Evolutionary conservation across 2,113 vertebrate species (phyloP).

Genomic region (Columba livia): DNA sequence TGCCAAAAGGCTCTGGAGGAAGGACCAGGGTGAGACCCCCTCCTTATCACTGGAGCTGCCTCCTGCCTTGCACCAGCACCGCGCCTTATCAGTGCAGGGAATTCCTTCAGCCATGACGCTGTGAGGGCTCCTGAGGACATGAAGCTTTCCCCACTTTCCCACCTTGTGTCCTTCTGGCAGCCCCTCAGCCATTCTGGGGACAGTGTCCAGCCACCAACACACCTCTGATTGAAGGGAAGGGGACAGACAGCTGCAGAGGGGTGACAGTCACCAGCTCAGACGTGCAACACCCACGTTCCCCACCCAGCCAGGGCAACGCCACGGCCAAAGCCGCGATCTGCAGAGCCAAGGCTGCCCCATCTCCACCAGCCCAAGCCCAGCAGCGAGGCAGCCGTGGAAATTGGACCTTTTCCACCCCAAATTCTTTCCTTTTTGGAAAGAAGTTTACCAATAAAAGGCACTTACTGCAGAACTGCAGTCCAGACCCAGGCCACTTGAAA

Average conservation of each 20-base stretch:
- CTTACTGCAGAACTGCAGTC: neutral
- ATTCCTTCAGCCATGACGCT: neutral
- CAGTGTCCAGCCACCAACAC: neutral
- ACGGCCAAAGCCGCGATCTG: neutral
- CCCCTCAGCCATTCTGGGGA: neutral
- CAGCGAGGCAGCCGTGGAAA: conserved; percentile 26
- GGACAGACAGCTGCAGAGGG: neutral
- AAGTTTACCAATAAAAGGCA: conserved; percentile 39
- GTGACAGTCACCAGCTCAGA: fast-evolving
- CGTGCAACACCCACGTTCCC: fast-evolving
- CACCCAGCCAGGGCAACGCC: neutral
- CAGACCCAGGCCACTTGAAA: neutral
- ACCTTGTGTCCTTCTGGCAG: fast-evolving
- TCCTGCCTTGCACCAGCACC: neutral
- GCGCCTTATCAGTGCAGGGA: fast-evolving
- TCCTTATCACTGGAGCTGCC: neutral
- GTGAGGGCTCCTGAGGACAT: neutral
- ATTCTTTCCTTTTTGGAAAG: conserved; percentile 52
- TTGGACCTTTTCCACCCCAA: conserved; percentile 24
- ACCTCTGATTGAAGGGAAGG: fast-evolving
- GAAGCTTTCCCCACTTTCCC: fast-evolving
- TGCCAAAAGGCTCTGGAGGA: neutral
- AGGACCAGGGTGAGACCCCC: fast-evolving
- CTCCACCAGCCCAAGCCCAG: neutral
- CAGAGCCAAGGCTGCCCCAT: neutral